Percentiles rank a stretch among this genome's conserved stretches.
Conservation (phyloP, 2,113 vertebrate genomes). For the Australoheros scitulus region DNA sequence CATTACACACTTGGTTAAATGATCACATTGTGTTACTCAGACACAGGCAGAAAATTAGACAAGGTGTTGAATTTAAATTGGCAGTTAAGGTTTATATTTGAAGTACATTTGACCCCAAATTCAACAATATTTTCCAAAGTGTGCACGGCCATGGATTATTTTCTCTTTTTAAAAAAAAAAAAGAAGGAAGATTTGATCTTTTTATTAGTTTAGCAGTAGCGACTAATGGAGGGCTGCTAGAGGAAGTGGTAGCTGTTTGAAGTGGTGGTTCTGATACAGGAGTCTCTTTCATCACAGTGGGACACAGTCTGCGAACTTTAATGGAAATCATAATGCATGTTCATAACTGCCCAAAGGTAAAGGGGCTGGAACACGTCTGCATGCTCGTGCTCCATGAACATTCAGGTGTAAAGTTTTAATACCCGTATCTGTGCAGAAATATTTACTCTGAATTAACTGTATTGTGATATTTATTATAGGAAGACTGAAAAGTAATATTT, state of each 20-base stretch:
- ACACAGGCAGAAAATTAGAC: slow-evolving; percentile 31
- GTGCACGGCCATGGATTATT: slow-evolving; percentile 37
- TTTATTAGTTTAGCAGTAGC: slow-evolving; percentile 72
- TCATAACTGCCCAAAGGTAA: slow-evolving; percentile 68
- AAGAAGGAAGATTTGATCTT: slow-evolving; percentile 59
- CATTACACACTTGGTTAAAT: slow-evolving; percentile 48
- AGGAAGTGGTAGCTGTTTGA: slow-evolving; percentile 73
- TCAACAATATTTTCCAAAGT: slow-evolving; percentile 44
- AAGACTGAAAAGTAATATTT: neutral
- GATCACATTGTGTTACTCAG: slow-evolving; percentile 43
- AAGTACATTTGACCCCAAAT: slow-evolving; percentile 32
- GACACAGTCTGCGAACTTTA: slow-evolving; percentile 62
- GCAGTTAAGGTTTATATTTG: slow-evolving; percentile 28
- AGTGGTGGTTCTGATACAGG: slow-evolving; percentile 61
- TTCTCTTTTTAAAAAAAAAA: neutral
- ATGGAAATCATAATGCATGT: slow-evolving; percentile 80
- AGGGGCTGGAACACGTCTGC: slow-evolving; percentile 37
- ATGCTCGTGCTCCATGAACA: slow-evolving; percentile 23
- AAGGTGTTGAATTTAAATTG: slow-evolving; percentile 27
- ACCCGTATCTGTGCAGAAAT: neutral
- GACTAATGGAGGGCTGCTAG: slow-evolving; percentile 64
- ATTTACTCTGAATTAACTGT: neutral
- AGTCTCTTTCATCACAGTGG: slow-evolving; percentile 76
- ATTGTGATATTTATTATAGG: neutral
- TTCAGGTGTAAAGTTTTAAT: slow-evolving; percentile 16